Evolutionary conservation across 1,140 invertebrate genomes (phyloP), one percentile per base, ranked within the genome.

Genomic region (Portunus trituberculatus): DNA sequence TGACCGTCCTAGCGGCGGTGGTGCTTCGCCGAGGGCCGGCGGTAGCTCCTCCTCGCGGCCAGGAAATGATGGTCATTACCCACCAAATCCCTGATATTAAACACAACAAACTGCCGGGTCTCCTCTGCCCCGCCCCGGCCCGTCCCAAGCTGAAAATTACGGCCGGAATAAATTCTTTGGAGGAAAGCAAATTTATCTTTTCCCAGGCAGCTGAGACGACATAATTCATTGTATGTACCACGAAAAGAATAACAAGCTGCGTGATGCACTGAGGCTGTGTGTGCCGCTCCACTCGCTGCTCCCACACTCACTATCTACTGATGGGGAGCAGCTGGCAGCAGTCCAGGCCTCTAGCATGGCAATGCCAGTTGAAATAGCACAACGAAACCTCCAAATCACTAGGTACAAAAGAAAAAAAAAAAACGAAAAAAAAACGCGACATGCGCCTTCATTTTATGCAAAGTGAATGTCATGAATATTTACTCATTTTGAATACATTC

Each of bases 61-160:
- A 59, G 89, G 25, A 59, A 28, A 91, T 91, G 20, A 91, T 29
- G 45, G 89, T 52, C 14, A 91, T 91, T 91, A 67, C n/a, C 16
- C 10, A 91, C 10, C 89, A 91, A 91, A 91, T 59, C 39, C 39
- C 89, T 91, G n/a, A 32, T 91, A 91, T 91, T 91, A 91, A 91
- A 29, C 46, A 59, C 89, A 91, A 91, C 89, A 91, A 91, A 91
- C 89, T 29, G 59, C 39, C 46, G 89, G 46, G 46, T 31, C 89
- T 12, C 89, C 89, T 12, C 46, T 52, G 16, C 46, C 31, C n/a
- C 46, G 46, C 25, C 89, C 16, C 87, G 84, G n/a, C 10, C 31
- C 31, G 25, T 87, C 31, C 31, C 31, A 16, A 87, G 39, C 84
- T 87, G 14, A 87, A 87, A 87, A 87, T 87, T 32, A 87, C 84